Evolutionary conservation across 2,888 invertebrate species (phyloP).

Genomic region (Athrips mouffetella): DNA sequence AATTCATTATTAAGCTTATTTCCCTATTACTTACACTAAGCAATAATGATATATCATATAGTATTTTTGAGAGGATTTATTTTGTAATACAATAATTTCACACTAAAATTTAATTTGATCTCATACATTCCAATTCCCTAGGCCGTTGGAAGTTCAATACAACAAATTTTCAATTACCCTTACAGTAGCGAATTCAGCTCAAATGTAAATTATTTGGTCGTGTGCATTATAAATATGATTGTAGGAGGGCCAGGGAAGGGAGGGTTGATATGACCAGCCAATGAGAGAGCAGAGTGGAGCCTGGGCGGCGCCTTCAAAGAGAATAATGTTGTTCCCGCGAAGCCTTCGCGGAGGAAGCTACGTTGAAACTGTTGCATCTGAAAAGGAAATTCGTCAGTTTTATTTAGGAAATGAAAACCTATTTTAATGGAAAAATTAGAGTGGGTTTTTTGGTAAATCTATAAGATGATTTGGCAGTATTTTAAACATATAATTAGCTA

Average conservation of each 20-base stretch:
- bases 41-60: too few species aligned
- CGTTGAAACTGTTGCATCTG: conserved; percentile 20
- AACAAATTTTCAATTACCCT: conserved; percentile 78
- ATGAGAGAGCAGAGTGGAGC: conserved; percentile 46
- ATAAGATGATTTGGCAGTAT: too few species aligned
- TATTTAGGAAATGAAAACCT: neutral
- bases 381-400: neutral
- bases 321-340: conserved; percentile 72
- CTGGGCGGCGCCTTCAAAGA: conserved; percentile 65
- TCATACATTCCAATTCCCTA: conserved; percentile 45
- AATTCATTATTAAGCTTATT: too few species aligned
- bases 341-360: conserved; percentile 62
- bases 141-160: conserved; percentile 69
- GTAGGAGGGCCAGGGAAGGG: conserved; percentile 71
- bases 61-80: too few species aligned
- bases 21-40: too few species aligned
- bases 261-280: conserved; percentile 40
- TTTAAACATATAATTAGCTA: too few species aligned
- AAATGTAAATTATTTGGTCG: conserved; percentile 77
- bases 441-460: too few species aligned
- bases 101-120: conserved; percentile 38
- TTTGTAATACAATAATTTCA: neutral
- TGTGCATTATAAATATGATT: conserved; percentile 77
- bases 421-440: too few species aligned
- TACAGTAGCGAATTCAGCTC: conserved; percentile 75